Percentiles rank a stretch among this genome's conserved stretches.
These are phyloP conservation scores for Strigamia transsilvanica DNA, from an alignment of 2,888 invertebrate genomes.

Conservation along the genomic window DNA sequence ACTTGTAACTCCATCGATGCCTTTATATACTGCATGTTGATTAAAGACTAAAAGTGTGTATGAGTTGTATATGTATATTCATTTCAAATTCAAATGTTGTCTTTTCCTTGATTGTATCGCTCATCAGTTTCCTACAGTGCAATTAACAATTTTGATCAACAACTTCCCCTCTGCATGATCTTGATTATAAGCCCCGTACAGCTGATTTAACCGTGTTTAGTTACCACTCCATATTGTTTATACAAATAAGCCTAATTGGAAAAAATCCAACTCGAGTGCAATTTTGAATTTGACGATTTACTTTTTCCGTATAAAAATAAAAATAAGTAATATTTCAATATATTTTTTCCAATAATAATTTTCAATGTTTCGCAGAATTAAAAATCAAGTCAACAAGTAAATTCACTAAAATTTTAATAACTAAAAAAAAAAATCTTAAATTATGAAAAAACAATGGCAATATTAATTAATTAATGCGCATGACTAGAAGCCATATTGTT, in stretches of 20 bases:
- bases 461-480: constrained; percentile 1
- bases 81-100: constrained; percentile 41
- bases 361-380: no score
- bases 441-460: background rate
- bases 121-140: constrained; percentile 18
- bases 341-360: background rate
- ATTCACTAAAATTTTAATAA: background rate
- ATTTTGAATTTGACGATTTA: background rate
- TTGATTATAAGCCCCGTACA: background rate
- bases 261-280: background rate
- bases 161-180: constrained; percentile 3
- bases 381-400: no score
- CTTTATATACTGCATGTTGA: background rate
- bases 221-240: background rate
- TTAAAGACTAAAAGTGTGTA: constrained; percentile 1
- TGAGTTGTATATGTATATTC: constrained; percentile 15
- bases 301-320: background rate
- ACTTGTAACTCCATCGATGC: constrained; percentile 9
- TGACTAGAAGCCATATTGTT: constrained; percentile 6
- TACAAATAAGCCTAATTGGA: constrained; percentile 16
- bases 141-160: constrained; percentile 41
- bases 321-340: background rate
- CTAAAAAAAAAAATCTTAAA: background rate
- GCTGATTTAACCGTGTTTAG: constrained; percentile 8
- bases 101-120: constrained; percentile 25